Evolutionary conservation across 30 jellyfish, hydroid and myxozoan species (phyloP), one percentile per base, ranked within the genome.

Genomic region (Mastigias papua): DNA sequence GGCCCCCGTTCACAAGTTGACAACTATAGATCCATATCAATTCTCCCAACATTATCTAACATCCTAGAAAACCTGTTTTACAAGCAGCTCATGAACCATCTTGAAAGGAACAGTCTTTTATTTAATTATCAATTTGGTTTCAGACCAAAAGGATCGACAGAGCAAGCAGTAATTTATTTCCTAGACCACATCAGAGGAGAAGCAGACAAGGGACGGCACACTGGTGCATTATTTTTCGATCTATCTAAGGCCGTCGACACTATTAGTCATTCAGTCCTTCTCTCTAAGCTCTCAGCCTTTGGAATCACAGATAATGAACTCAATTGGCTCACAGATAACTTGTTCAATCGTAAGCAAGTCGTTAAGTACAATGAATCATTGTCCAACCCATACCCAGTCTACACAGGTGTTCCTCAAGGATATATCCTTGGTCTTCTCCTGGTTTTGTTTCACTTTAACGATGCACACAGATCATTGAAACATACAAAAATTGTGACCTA

Each of bases 1-100:
- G 97, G 90, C 35, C 46, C 78, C 54, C 76, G 61, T 57, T 50
- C 94, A 69, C 32, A 67, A 69, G 66, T 79, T 9, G 86, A 58
- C 48, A 89, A 89, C 84, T 89, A 89, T 72, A 49, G 94, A 75
- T 93, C 96, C 49, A 88, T 88, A 51, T 88, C 96, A 28, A 62
- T 77, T 34, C 96, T 88, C 73, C 84, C 92, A 69, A 71, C 84
- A 51, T 49, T 88, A 34, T 78, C 92, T 16, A 48, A 78, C 34
- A 49, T 78, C 46, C 61, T 78, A 54, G 77, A 88, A 78, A 88
- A 77, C 78, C 62, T 88, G 51, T 69, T 67, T 79, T 81, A 88
- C 66, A 54, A 67, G 73, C 96, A 88, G 87, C 96, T 88, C 31
- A 79, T 79, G 93, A 79, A 33, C 76, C 85, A 64, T 81, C 92